phyloP scores from a whole-genome alignment of 2,888 invertebrate genomes.

The Muschampia plurimacula region DNA sequence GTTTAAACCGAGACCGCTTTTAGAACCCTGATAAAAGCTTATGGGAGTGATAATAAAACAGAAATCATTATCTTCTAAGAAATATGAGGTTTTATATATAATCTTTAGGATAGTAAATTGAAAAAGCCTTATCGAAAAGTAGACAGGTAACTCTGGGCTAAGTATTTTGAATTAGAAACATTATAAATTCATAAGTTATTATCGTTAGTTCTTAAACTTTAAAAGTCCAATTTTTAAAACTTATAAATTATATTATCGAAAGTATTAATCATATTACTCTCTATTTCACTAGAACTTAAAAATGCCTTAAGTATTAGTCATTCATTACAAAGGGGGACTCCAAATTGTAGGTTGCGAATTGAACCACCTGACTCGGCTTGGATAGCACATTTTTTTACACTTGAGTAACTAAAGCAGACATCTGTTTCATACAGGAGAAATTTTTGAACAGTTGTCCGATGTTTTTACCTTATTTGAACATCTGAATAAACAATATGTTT shows the following conservation, averaged over 20 bases:
- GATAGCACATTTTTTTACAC: constrained; percentile 50
- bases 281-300: constrained; percentile 23
- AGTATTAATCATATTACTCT: constrained; percentile 9
- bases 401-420: constrained; percentile 51
- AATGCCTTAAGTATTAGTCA: constrained; percentile 42
- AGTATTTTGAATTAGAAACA: background rate
- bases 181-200: background rate
- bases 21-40: constrained; percentile 71
- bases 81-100: constrained; percentile 9
- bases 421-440: constrained; percentile 49
- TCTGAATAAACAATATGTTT: constrained; percentile 48
- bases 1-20: constrained; percentile 65
- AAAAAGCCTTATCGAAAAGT: background rate
- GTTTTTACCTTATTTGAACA: constrained; percentile 46
- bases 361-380: constrained; percentile 51
- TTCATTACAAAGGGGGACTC: constrained; percentile 32
- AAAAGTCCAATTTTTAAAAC: background rate
- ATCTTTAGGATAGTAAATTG: background rate
- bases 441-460: constrained; percentile 50
- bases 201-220: background rate
- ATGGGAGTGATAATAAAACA: constrained; percentile 61
- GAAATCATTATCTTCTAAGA: constrained; percentile 41
- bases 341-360: constrained; percentile 49
- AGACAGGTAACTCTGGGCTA: background rate
- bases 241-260: background rate